Evolutionary conservation across 2,888 invertebrate genomes (phyloP).

Genomic region (Sylvicola cinctus): DNA sequence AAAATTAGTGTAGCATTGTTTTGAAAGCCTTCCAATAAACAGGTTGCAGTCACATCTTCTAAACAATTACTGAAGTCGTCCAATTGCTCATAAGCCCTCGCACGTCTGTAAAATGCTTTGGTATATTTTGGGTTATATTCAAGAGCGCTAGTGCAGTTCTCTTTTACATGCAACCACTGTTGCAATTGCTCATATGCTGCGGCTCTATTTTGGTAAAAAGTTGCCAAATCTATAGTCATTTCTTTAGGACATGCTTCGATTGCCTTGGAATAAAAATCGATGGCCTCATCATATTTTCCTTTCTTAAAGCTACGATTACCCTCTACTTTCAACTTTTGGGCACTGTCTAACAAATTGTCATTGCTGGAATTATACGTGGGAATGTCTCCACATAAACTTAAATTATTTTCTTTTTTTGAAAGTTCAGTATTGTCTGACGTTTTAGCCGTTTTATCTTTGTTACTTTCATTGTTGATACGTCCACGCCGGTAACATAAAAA

Average conservation of each 20-base stretch:
- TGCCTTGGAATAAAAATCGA: constrained; percentile 74
- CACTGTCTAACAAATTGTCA: constrained; percentile 35
- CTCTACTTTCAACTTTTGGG: constrained; percentile 62
- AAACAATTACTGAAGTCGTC: constrained; percentile 61
- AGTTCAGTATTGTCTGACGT: constrained; percentile 12
- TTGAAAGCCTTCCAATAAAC: constrained; percentile 73
- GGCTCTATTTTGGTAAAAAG: constrained; percentile 89
- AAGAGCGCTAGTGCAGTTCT: constrained; percentile 71
- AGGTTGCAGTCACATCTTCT: constrained; percentile 85
- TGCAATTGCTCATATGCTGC: constrained; percentile 85
- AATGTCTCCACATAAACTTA: constrained; percentile 27
- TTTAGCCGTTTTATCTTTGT: constrained; percentile 7
- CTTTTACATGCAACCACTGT: constrained; percentile 64
- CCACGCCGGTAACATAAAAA: constrained; percentile 50
- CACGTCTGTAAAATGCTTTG: constrained; percentile 70
- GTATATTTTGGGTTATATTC: constrained; percentile 67
- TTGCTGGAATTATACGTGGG: constrained; percentile 27
- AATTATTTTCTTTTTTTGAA: constrained; percentile 31
- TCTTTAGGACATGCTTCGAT: constrained; percentile 71
- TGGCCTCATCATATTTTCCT: constrained; percentile 80
- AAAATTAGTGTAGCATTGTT: constrained; percentile 59
- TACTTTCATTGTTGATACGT: constrained; percentile 11
- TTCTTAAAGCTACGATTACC: constrained; percentile 75
- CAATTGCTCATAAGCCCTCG: constrained; percentile 60
- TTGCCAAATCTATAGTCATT: constrained; percentile 55